phyloP scores from a whole-genome alignment of 2,797 vertebrate species.

The Meriones psammophilus region DNA sequence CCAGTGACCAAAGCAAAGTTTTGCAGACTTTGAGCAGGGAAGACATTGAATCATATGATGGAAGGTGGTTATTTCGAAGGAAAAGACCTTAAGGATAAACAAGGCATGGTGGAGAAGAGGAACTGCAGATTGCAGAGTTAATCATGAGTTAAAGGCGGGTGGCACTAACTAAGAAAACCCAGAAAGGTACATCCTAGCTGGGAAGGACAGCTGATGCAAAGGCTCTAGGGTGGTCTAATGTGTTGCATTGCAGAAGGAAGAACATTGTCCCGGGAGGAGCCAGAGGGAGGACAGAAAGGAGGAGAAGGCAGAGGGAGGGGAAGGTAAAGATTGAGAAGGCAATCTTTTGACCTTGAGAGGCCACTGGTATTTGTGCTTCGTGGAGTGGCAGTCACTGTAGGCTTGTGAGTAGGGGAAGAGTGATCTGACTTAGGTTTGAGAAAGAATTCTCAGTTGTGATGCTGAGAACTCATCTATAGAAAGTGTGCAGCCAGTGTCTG shows the following conservation, averaged over 20 bases:
- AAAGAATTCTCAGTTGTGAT: background rate
- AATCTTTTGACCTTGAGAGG: background rate
- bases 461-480: background rate
- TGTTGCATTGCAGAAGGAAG: background rate
- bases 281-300: background rate
- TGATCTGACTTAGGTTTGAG: background rate
- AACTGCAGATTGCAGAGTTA: background rate
- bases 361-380: background rate
- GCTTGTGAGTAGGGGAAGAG: background rate
- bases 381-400: background rate
- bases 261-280: too few species aligned
- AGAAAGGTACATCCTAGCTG: background rate
- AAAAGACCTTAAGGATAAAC: background rate
- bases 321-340: background rate
- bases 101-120: background rate
- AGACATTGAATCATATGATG: rapidly evolving
- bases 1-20: background rate
- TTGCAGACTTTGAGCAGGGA: background rate
- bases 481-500: background rate
- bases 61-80: background rate
- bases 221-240: background rate
- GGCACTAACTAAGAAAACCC: background rate
- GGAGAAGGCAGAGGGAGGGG: background rate
- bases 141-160: too few species aligned
- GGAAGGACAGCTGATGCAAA: background rate